A percentile compares a stretch with the other conserved stretches of the same genome.
phyloP scores from a whole-genome alignment of 2,888 invertebrate species.

The Argyra leucocephala region DNA sequence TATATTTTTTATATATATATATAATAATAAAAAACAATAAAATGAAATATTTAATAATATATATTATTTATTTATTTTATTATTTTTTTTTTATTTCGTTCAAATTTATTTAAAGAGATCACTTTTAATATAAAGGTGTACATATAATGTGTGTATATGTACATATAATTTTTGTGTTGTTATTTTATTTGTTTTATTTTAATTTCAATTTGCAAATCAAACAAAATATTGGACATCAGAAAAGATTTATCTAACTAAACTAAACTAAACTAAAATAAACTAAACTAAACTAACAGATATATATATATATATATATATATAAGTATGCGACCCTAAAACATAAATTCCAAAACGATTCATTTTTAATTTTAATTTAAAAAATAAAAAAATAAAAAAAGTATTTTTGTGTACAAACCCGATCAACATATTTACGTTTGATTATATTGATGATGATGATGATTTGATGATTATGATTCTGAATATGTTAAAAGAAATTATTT shows the following conservation, averaged over 20 bases:
- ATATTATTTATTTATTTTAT: no score
- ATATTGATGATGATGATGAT: no score
- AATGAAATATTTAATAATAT: constrained; percentile 3
- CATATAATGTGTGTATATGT: no score
- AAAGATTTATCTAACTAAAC: background rate
- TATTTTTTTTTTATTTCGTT: background rate
- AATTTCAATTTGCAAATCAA: background rate
- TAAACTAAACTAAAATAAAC: background rate
- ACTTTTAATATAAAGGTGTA: background rate
- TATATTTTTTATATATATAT: background rate
- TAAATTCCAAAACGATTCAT: background rate
- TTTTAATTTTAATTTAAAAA: background rate
- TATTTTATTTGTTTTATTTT: background rate
- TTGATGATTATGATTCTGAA: no score
- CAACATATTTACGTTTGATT: background rate
- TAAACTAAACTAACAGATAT: background rate
- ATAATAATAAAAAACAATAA: constrained; percentile 4
- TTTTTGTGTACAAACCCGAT: background rate
- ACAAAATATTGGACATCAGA: background rate
- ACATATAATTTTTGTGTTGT: no score
- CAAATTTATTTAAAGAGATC: constrained; percentile 1
- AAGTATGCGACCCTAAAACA: constrained; percentile 3
- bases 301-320: background rate
- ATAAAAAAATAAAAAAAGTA: background rate
- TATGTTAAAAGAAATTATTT: no score